Percentiles rank a stretch among this genome's conserved stretches.
Evolutionary conservation across 2,888 invertebrate genomes (phyloP).

Genomic region (Slavum lentiscoides): DNA sequence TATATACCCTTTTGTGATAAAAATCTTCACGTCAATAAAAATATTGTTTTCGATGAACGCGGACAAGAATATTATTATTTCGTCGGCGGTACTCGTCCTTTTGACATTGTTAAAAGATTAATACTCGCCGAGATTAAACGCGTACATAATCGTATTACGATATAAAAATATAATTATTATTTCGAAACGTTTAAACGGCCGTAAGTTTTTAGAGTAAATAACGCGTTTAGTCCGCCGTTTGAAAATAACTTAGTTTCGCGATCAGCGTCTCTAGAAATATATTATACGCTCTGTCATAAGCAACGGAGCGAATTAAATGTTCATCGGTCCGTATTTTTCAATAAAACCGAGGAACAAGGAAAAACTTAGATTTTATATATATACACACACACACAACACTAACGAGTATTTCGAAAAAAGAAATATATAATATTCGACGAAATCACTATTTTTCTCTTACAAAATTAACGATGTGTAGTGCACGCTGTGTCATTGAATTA

Average conservation of each 20-base stretch:
- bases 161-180: too few species aligned
- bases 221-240: not conserved
- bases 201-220: not conserved
- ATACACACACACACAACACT: not conserved
- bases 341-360: constrained; percentile 14
- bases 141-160: too few species aligned
- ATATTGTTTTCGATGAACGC: too few species aligned
- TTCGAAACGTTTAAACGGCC: too few species aligned
- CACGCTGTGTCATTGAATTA: too few species aligned
- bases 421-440: not conserved
- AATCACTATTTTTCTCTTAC: not conserved
- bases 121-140: too few species aligned
- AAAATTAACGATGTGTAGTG: too few species aligned
- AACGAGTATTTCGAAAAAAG: not conserved
- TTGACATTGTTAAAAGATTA: too few species aligned
- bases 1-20: too few species aligned
- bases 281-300: not conserved
- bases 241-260: constrained; percentile 16
- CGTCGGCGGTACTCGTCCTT: too few species aligned
- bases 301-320: constrained; percentile 18
- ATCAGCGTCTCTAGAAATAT: not conserved
- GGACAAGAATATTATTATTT: too few species aligned
- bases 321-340: constrained; percentile 22
- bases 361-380: not conserved
- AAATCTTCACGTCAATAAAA: too few species aligned